These are phyloP conservation scores for Eledona agricola DNA, from an alignment of 2,888 invertebrate genomes.

Conservation along the genomic window DNA sequence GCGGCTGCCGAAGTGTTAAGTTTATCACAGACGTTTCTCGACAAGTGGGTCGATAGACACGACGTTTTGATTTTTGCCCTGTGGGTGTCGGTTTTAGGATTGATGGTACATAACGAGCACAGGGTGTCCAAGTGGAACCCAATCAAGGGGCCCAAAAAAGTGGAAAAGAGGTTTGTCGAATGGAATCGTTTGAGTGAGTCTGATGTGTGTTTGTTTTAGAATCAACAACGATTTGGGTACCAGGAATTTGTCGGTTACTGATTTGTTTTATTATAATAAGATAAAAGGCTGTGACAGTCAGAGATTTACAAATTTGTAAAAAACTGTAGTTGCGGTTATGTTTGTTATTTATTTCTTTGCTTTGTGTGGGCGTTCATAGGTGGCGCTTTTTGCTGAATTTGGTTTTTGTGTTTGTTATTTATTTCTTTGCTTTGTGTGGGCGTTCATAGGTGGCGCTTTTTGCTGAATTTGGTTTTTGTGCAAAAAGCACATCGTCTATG, in stretches of 20 bases:
- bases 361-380: too few relatives aligned
- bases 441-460: too few relatives aligned
- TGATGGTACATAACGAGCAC: constrained; percentile 76
- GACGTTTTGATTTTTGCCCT: constrained; percentile 65
- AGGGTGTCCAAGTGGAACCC: constrained; percentile 80
- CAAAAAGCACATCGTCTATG: too few relatives aligned
- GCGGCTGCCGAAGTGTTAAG: constrained; percentile 74
- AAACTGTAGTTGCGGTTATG: too few relatives aligned
- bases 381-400: too few relatives aligned
- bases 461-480: too few relatives aligned
- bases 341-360: too few relatives aligned
- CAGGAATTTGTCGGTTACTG: constrained; percentile 41
- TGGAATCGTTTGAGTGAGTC: neutral
- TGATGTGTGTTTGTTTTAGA: constrained; percentile 8
- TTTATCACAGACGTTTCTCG: constrained; percentile 73
- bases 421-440: too few relatives aligned
- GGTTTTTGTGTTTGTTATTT: too few relatives aligned
- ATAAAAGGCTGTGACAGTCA: constrained; percentile 48
- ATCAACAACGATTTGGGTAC: constrained; percentile 4
- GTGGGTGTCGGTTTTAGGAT: constrained; percentile 71
- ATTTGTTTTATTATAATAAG: constrained; percentile 52
- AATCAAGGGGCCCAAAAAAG: constrained; percentile 66
- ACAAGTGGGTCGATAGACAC: constrained; percentile 68
- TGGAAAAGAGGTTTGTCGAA: constrained; percentile 41
- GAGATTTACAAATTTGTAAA: constrained; percentile 28